phyloP scores from a whole-genome alignment of 2,888 invertebrate species.

The Leptogaster cylindrica region DNA sequence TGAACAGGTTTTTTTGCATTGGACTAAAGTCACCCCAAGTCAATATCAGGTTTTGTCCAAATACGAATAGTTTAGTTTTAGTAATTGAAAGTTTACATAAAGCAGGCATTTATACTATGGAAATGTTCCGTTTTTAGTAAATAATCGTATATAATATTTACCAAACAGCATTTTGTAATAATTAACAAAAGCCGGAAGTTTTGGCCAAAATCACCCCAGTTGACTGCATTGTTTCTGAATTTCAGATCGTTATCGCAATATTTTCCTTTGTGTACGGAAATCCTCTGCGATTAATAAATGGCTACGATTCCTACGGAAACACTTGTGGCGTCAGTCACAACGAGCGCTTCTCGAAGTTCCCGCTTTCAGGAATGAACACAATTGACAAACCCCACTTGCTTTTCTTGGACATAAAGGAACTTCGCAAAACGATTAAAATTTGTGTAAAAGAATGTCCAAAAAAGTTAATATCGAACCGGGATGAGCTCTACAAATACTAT shows the following conservation, averaged over 20 bases:
- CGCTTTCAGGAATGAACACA: conserved; percentile 81
- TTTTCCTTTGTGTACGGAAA: conserved; percentile 90
- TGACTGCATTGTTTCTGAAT: too few relatives aligned
- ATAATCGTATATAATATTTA: too few relatives aligned
- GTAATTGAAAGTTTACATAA: too few relatives aligned
- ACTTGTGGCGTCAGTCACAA: conserved; percentile 87
- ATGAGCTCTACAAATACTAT: conserved; percentile 77
- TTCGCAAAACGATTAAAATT: conserved; percentile 80
- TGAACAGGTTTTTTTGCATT: too few relatives aligned
- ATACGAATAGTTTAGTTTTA: too few relatives aligned
- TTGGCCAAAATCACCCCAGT: too few relatives aligned
- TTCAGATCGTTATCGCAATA: conserved; percentile 80
- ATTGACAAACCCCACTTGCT: conserved; percentile 80
- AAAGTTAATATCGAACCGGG: conserved; percentile 67
- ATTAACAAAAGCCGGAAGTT: too few relatives aligned
- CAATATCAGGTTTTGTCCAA: too few relatives aligned
- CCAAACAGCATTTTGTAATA: too few relatives aligned
- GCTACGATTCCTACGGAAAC: conserved; percentile 93
- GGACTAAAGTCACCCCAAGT: too few relatives aligned
- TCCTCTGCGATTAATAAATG: conserved; percentile 84
- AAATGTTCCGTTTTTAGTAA: too few relatives aligned
- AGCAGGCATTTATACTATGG: too few relatives aligned
- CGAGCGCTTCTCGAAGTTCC: conserved; percentile 73
- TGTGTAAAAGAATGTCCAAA: conserved; percentile 90
- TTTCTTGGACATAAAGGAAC: conserved; percentile 80